Evolutionary conservation across 2,113 vertebrate genomes (phyloP).

Genomic region (Halichoeres trimaculatus): DNA sequence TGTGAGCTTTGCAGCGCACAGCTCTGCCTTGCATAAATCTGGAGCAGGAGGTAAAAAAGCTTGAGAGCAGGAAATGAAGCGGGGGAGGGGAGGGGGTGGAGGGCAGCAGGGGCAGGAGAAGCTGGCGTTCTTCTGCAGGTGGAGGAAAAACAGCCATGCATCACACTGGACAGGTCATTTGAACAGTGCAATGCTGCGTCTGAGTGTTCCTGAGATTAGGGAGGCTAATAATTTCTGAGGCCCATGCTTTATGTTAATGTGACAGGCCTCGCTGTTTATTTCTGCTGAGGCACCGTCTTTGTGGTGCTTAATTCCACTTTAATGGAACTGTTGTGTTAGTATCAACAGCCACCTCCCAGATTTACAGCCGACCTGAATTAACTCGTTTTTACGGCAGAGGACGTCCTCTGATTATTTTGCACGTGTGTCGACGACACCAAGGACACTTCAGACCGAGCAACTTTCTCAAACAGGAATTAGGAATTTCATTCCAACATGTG

Average conservation of each 20-base stretch:
- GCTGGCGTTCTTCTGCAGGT: slow-evolving; percentile 25
- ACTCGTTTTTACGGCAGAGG: slow-evolving; percentile 39
- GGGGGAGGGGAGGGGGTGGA: not conserved
- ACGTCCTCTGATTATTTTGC: slow-evolving; percentile 42
- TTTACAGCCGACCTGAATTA: slow-evolving; percentile 37
- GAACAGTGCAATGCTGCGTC: slow-evolving; percentile 51
- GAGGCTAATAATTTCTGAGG: slow-evolving; percentile 52
- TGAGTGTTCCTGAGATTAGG: slow-evolving; percentile 59
- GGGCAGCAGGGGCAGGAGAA: not conserved
- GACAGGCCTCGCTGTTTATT: slow-evolving; percentile 48
- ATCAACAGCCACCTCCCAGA: slow-evolving; percentile 41
- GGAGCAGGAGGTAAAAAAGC: slow-evolving; percentile 18
- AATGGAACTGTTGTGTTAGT: slow-evolving; percentile 60
- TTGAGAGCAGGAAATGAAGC: slow-evolving; percentile 35
- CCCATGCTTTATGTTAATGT: slow-evolving; percentile 60
- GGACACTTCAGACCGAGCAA: slow-evolving; percentile 1
- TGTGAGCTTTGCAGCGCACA: slow-evolving; percentile 39
- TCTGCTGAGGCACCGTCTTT: slow-evolving; percentile 53
- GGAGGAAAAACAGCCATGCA: slow-evolving; percentile 43
- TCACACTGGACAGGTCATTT: slow-evolving; percentile 56
- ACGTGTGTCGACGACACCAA: slow-evolving; percentile 9
- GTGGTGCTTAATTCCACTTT: slow-evolving; percentile 58
- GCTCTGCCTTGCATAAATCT: slow-evolving; percentile 37
- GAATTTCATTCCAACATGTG: not conserved
- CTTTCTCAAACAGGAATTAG: not conserved